phyloP scores from a whole-genome alignment of 2,888 invertebrate species.

The Drosophila mercatorum region DNA sequence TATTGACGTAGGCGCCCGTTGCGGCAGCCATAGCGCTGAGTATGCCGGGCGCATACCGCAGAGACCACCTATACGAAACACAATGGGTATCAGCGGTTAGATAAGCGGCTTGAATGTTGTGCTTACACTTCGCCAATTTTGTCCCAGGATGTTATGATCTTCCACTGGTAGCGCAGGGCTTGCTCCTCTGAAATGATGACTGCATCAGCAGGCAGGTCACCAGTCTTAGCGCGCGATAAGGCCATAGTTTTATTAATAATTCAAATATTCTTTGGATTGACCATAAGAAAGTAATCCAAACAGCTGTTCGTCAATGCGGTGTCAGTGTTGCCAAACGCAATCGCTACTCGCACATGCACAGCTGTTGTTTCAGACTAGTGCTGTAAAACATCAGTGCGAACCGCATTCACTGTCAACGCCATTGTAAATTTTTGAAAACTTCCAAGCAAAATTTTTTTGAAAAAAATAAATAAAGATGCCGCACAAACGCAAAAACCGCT shows the following conservation, averaged over 20 bases:
- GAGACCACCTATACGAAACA: conserved; percentile 85
- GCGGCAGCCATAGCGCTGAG: conserved; percentile 86
- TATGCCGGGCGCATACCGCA: conserved; percentile 85
- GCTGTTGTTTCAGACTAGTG: neutral
- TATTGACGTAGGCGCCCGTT: conserved; percentile 87
- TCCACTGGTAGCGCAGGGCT: conserved; percentile 87
- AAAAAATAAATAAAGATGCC: conserved; percentile 44
- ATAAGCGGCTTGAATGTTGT: conserved; percentile 23
- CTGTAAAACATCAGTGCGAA: neutral
- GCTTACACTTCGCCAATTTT: conserved; percentile 87
- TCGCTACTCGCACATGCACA: neutral
- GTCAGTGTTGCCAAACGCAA: conserved; percentile 27
- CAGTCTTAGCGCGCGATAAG: conserved; percentile 84
- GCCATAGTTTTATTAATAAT: conserved; percentile 85
- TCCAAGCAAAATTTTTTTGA: neutral
- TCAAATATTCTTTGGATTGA: conserved; percentile 6
- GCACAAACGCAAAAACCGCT: conserved; percentile 24
- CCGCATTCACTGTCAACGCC: neutral
- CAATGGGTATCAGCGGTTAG: conserved; percentile 29
- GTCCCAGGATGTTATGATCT: conserved; percentile 87
- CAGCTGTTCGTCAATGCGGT: conserved; percentile 16
- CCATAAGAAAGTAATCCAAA: neutral
- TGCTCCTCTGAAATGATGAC: conserved; percentile 86
- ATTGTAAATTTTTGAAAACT: neutral
- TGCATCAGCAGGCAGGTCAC: conserved; percentile 87